Evolutionary conservation across 2,888 invertebrate species (phyloP).

Genomic region (Crematogaster levior): DNA sequence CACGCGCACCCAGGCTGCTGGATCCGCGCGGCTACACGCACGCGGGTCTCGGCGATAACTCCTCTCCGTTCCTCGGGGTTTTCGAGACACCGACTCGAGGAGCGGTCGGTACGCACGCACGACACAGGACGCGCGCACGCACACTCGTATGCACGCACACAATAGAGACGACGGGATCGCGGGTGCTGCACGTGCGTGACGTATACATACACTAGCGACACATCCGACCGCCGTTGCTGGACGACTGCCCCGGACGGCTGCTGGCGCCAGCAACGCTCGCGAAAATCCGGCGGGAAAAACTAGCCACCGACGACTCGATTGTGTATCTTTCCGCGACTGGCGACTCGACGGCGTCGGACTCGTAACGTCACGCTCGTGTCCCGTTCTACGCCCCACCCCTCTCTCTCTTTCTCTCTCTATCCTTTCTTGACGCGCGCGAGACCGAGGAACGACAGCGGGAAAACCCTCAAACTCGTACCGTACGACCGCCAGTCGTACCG

Average conservation of each 20-base stretch:
- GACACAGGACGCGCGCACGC: neutral
- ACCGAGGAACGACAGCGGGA: conserved; percentile 66
- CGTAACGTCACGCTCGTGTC: conserved; percentile 2
- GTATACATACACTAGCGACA: conserved; percentile 60
- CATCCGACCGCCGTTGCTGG: conserved; percentile 49
- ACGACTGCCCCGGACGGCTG: conserved; percentile 26
- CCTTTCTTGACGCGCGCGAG: neutral
- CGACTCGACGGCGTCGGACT: neutral
- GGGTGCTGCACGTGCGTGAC: conserved; percentile 34
- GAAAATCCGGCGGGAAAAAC: conserved; percentile 52
- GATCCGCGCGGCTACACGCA: neutral
- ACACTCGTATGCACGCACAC: neutral
- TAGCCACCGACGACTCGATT: neutral
- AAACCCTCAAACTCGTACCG: conserved; percentile 54
- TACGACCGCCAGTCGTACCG: conserved; percentile 72
- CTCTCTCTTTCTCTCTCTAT: neutral
- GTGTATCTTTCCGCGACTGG: conserved; percentile 15
- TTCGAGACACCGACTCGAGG: neutral
- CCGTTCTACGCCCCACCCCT: conserved; percentile 6
- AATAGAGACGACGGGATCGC: neutral
- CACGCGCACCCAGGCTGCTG: neutral
- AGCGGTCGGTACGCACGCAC: neutral
- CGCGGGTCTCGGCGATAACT: neutral
- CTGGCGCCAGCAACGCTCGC: neutral
- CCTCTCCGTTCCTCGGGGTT: neutral